Base-by-base conservation (phyloP, 2,888 invertebrate genomes). In the Flexamia atlantica region DNA sequence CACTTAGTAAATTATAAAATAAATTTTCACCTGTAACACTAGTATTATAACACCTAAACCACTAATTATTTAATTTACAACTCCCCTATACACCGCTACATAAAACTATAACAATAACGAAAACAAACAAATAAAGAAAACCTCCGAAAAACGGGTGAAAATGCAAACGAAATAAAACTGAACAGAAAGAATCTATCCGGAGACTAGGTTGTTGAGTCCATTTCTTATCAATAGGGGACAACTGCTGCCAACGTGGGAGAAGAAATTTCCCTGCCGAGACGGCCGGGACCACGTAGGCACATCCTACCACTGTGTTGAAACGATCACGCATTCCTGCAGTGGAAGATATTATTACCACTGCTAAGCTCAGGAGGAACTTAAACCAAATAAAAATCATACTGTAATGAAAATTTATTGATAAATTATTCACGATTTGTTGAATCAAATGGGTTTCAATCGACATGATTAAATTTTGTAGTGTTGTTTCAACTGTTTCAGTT, bases 171-270 rank as follows among this genome's bases (percentile, higher is more conserved):
- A 46, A 76, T 76, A 9, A 28, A 76, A 76, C 46, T 76, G 40
- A 76, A 76, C 28, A 25, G 46, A 46, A 40, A 70, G 42, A 72
- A 12, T 46, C 28, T 50, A 76, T 23, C 32, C 32, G 57, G 76
- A 57, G 57, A 79, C 79, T 50, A 76, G 40, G 76, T 76, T 50
- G 76, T 46, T 42, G 36, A 72, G 42, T 79, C 74, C 74, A 79
- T 79, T 79, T 57, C 79, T 79, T 79, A 79, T 79, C 79, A 79
- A 79, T 53, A 79, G 50, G 79, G 79, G 79, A 57, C 79, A 32
- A 30, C 28, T 53, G 57, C 32, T 79, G 36, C 79, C 79, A 79
- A 79, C 79, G 0, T 17, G 28, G 25, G 40, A 17, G 32, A 50
- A 17, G 79, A 79, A 79, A 79, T 79, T 79, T 79, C 79, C 79